Base-by-base conservation (phyloP, 2,888 invertebrate genomes). In the Hirtodrosophila histrioides region DNA sequence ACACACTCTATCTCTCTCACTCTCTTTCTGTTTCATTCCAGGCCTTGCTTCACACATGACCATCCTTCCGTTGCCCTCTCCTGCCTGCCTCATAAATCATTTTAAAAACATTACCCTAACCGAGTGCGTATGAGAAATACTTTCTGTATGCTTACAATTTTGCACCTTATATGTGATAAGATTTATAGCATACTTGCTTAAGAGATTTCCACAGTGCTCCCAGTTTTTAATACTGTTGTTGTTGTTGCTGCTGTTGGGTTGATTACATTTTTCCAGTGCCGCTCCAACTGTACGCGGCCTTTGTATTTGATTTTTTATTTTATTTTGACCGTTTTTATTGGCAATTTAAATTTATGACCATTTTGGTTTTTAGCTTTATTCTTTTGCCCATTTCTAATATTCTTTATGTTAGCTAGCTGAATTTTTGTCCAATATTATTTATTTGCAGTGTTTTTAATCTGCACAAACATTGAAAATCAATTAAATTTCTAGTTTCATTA, bases 91-190 rank as follows among this genome's bases (percentile, higher is more conserved):
- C 72, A 82, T 82, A 86, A 82, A 82, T 82, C 87, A 82, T 82
- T 80, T 86, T 86, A 78, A 81, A 86, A 82, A 71, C 81, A 75
- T 80, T 67, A 64, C 67, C 67, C 67, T 58, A 68, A 51, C 57
- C 80, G 74, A 66, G 64, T 83, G 73, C 86, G 79, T 79, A 66
- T 70, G 62, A 40, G 71, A 69, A 75, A 69, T 69, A 83, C 76
- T 66, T 76, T 61, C 58, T 65, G 58, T 67, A 64, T 68, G 62
- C 68, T 73, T 54, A 68, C 70, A 83, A 80, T 85, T 78, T 82
- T 69, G 61, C 87, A 87, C 87, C 75, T 86, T 66, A 65, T 66
- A 76, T 61, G 56, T 24, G 57, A 44, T 64, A 61, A 43, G 81
- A 82, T 82, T 82, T 82, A 82, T 82, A 31, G 82, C 57, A 46